These are phyloP conservation scores for Didymodactylos carnosus DNA, from an alignment of 2,888 invertebrate species.

Conservation along the genomic window DNA sequence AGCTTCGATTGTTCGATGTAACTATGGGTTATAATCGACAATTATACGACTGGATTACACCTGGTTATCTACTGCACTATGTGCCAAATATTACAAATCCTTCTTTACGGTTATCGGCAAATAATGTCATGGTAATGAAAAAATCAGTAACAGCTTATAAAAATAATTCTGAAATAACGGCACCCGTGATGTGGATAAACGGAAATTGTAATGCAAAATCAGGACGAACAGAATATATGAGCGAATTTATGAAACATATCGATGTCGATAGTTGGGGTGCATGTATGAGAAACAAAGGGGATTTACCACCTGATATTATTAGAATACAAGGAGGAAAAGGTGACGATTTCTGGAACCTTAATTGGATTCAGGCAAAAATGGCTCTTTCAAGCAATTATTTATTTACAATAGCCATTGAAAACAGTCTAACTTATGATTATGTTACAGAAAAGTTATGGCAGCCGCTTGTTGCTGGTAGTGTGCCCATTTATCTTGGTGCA, in stretches of 20 bases:
- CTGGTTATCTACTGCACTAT: not conserved
- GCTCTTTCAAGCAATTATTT: not conserved
- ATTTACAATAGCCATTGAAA: not conserved
- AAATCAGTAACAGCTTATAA: not conserved
- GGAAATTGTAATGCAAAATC: not conserved
- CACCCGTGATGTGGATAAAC: not conserved
- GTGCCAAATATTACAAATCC: not conserved
- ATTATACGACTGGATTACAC: not conserved
- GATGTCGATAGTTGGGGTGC: not conserved
- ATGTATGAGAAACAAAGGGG: not conserved
- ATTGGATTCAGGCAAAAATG: not conserved
- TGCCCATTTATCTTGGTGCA: not conserved
- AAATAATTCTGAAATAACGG: not conserved
- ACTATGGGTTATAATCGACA: not conserved
- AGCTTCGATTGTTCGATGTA: not conserved
- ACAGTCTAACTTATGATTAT: not conserved
- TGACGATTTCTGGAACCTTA: not conserved
- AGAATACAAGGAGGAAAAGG: not conserved
- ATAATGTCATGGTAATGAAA: not conserved
- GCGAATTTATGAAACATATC: not conserved
- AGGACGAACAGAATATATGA: not conserved
- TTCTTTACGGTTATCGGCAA: not conserved
- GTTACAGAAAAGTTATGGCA: not conserved
- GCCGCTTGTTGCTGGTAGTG: not conserved
- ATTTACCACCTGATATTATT: not conserved